Base-by-base conservation (phyloP, 2,888 invertebrate genomes). In the Hetaerina titia region DNA sequence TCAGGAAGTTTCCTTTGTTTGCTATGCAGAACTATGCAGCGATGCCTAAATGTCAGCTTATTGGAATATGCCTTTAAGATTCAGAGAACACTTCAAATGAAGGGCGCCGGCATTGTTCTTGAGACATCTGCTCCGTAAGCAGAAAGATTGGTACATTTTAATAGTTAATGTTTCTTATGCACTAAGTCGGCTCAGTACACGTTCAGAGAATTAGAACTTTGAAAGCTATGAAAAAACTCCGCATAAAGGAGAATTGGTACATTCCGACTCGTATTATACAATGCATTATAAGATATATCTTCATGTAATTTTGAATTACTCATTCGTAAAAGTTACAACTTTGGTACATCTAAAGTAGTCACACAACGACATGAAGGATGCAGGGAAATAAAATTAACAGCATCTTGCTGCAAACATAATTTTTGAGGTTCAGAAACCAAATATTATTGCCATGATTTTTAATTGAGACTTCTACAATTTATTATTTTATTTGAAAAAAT, bases 11-110 rank as follows among this genome's bases (percentile, higher is more conserved):
- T 22, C 81, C 31, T 81, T 81, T 81, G 81, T 81, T 31, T 81
- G 81, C 81, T 31, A 31, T 81, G 81, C 31, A 31, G 31, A 81
- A 81, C 81, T 81, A 81, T 81, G 81, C 81, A 81, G 81, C n/a
- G 7, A n/a, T 25, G 81, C 81, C 81, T 81, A 31, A 81, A 81
- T 31, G 31, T 81, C 31, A 81, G 81, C 81, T 81, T 81, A 81
- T 81, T 81, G 25, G 81, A 81, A 81, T 81, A 31, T 31, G 81
- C 81, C 81, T 81, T 31, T 81, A 31, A 13, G 31, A 81, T 81
- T 11, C n/a, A n/a, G 17, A 31, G 81, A 31, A 13, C 81, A 81
- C 81, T 81, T 31, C 81, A 15, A 81, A 69, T 69, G 25, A n/a
- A 69, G n/a, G 69, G 31, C 69, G 69, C 69, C 69, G 22, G 60